Evolutionary conservation across 2,113 vertebrate genomes (phyloP).

Genomic region (Thunnus thynnus): DNA sequence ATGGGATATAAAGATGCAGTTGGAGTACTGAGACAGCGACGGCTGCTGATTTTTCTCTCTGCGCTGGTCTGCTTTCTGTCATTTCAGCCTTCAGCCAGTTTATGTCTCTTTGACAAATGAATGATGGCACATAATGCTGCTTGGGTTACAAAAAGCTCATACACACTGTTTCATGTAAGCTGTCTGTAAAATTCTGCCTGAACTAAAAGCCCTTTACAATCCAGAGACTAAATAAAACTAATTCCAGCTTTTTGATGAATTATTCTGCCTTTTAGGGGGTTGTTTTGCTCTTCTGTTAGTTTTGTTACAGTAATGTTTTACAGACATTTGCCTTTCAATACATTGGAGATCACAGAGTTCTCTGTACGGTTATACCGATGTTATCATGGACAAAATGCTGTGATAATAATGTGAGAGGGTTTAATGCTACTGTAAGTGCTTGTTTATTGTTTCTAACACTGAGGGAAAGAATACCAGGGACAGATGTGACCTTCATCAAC

Average conservation of each 20-base stretch:
- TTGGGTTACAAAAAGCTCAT: background rate
- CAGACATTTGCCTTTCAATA: background rate
- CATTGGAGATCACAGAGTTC: background rate
- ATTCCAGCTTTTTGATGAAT: background rate
- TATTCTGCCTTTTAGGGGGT: background rate
- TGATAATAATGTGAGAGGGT: background rate
- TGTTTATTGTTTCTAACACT: background rate
- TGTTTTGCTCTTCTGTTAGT: background rate
- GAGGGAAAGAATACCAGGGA: background rate
- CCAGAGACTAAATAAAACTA: background rate
- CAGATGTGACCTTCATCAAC: background rate
- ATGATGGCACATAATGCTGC: background rate
- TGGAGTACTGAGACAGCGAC: background rate
- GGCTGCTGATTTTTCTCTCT: background rate
- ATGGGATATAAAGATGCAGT: background rate
- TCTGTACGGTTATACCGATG: background rate
- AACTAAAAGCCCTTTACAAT: background rate
- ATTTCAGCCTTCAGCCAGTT: background rate
- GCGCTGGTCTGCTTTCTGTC: slow-evolving; percentile 9
- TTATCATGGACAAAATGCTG: background rate
- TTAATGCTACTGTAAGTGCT: background rate
- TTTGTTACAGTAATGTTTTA: background rate
- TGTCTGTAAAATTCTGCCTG: background rate
- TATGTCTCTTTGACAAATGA: slow-evolving; percentile 20
- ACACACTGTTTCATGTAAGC: background rate